These are phyloP conservation scores for Discoglossus pictus DNA, from an alignment of 2,797 vertebrate species.

Conservation along the genomic window DNA sequence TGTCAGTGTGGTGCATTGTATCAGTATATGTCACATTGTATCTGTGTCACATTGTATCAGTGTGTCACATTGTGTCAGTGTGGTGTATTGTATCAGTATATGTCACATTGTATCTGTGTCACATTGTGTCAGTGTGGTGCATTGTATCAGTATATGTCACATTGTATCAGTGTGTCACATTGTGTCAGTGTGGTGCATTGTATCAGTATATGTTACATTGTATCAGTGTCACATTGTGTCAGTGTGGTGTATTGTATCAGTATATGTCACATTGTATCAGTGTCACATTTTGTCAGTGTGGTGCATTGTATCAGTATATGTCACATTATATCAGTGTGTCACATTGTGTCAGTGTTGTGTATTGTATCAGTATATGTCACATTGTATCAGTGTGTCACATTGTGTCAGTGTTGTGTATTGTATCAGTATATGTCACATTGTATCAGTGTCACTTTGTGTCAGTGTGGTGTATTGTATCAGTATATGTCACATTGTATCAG, in stretches of 20 bases:
- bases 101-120: no score
- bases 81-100: no score
- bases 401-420: constrained; percentile 9
- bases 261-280: constrained; percentile 14
- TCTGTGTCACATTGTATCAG: no score
- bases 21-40: no score
- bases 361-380: constrained; percentile 12
- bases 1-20: no score
- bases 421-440: neutral
- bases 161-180: no score
- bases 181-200: no score
- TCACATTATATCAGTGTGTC: constrained; percentile 2
- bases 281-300: constrained; percentile 21
- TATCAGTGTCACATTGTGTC: constrained; percentile 1
- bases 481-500: constrained; percentile 13
- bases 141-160: no score
- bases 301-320: neutral
- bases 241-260: neutral
- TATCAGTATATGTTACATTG: neutral
- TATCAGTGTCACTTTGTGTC: constrained; percentile 12
- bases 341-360: constrained; percentile 1
- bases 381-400: constrained; percentile 15
- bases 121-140: no score
- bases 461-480: constrained; percentile 2
- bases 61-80: no score